Percentiles rank a stretch among this genome's conserved stretches.
These are phyloP conservation scores for Anagyrus pseudococci DNA, from an alignment of 2,888 invertebrate genomes.

Conservation along the genomic window DNA sequence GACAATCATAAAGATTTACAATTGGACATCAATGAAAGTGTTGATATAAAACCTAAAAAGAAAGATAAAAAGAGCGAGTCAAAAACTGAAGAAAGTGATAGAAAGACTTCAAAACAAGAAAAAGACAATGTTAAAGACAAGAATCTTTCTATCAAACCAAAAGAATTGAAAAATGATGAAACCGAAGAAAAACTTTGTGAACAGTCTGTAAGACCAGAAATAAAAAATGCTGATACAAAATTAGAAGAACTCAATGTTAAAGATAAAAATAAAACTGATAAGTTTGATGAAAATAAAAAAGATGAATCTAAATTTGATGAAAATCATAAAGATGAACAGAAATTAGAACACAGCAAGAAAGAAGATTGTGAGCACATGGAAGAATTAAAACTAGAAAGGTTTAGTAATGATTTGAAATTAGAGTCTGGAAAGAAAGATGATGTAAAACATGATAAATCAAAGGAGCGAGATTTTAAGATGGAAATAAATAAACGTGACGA, in stretches of 20 bases:
- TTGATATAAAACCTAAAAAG: conserved; percentile 20
- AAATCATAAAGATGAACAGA: conserved; percentile 18
- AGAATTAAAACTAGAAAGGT: conserved; percentile 35
- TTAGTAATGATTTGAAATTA: conserved; percentile 38
- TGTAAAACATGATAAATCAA: conserved; percentile 37
- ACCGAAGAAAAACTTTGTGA: conserved; percentile 34
- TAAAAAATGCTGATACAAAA: conserved; percentile 21
- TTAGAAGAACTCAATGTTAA: conserved; percentile 28
- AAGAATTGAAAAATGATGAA: conserved; percentile 35
- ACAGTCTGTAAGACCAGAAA: conserved; percentile 35
- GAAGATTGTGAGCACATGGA: conserved; percentile 34
- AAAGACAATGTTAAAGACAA: conserved; percentile 14
- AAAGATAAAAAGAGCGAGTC: conserved; percentile 30
- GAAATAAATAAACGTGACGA: conserved; percentile 38
- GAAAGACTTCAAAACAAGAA: conserved; percentile 19
- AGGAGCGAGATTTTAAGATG: conserved; percentile 36
- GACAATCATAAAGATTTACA: conserved; percentile 22
- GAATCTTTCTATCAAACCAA: conserved; percentile 3
- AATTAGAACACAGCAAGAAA: conserved; percentile 17
- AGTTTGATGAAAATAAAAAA: conserved; percentile 17
- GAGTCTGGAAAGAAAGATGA: conserved; percentile 39
- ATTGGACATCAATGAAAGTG: conserved; percentile 22
- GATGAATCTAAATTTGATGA: conserved; percentile 18
- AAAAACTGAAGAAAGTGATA: conserved; percentile 19
- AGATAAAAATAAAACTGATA: conserved; percentile 17